phyloP scores from a whole-genome alignment of 1,140 invertebrate genomes.

The Drosophila kohkoa region DNA sequence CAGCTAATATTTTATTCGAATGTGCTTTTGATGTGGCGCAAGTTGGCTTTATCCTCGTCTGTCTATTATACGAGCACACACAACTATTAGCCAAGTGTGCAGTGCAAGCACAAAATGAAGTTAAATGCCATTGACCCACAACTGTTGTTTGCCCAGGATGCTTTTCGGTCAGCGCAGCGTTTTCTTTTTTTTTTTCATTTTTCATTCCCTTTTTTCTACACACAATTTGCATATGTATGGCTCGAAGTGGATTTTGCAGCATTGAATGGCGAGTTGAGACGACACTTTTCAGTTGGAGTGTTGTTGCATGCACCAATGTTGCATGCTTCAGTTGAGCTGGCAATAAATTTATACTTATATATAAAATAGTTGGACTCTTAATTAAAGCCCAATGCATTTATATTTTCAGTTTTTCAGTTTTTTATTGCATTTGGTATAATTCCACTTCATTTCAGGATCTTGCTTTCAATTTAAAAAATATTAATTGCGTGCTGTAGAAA shows the following conservation, averaged over 20 bases:
- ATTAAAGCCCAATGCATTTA: slow-evolving; percentile 26
- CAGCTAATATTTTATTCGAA: background rate
- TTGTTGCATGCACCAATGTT: background rate
- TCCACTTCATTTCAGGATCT: background rate
- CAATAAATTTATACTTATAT: slow-evolving; percentile 21
- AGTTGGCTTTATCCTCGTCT: background rate
- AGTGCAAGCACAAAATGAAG: slow-evolving; percentile 42
- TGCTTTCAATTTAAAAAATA: slow-evolving; percentile 15
- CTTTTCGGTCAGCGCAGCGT: slow-evolving; percentile 24
- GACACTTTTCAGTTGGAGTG: slow-evolving; percentile 29
- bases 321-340: background rate
- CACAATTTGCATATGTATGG: slow-evolving; percentile 53
- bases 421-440: slow-evolving; percentile 9
- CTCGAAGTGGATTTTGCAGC: slow-evolving; percentile 1
- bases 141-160: slow-evolving; percentile 8
- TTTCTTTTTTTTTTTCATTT: background rate
- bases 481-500: slow-evolving; percentile 33
- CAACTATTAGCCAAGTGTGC: slow-evolving; percentile 20
- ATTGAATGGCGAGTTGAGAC: background rate
- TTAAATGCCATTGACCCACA: slow-evolving; percentile 58
- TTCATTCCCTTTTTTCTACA: background rate
- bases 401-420: background rate
- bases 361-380: slow-evolving; percentile 14
- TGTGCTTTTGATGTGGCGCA: background rate
- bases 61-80: slow-evolving; percentile 52